phyloP scores from a whole-genome alignment of 2,888 invertebrate species.

The Panzeria rudis region DNA sequence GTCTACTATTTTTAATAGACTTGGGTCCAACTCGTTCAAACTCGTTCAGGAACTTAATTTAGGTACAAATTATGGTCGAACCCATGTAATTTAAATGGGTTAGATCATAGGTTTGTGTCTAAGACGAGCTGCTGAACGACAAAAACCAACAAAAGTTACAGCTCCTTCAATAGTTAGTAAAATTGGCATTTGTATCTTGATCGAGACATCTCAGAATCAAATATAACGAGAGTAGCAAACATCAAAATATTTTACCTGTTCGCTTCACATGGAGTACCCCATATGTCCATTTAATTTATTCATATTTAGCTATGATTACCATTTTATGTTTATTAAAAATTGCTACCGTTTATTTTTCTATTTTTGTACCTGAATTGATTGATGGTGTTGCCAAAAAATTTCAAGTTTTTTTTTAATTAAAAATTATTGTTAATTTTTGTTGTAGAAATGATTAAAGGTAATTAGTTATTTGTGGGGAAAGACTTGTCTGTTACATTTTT shows the following conservation, averaged over 20 bases:
- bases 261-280: not conserved
- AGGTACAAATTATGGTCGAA: no score
- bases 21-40: no score
- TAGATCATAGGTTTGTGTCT: no score
- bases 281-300: conserved; percentile 5
- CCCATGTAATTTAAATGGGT: no score
- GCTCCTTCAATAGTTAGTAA: no score
- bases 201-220: not conserved
- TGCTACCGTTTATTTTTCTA: conserved; percentile 26
- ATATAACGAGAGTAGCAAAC: no score
- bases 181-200: no score
- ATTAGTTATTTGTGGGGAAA: not conserved
- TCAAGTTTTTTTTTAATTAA: conserved; percentile 14
- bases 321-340: conserved; percentile 16
- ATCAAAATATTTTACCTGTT: no score
- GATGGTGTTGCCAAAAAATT: conserved; percentile 31
- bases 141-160: no score
- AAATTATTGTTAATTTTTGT: conserved; percentile 3
- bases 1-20: no score
- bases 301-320: conserved; percentile 10
- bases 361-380: conserved; percentile 30
- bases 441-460: conserved; percentile 1
- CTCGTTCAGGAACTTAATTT: no score
- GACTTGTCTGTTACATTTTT: not conserved
- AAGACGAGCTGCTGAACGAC: no score